A percentile compares a stretch with the other conserved stretches of the same genome.
Evolutionary conservation across 1,140 invertebrate genomes (phyloP).

Genomic region (Galleria mellonella): DNA sequence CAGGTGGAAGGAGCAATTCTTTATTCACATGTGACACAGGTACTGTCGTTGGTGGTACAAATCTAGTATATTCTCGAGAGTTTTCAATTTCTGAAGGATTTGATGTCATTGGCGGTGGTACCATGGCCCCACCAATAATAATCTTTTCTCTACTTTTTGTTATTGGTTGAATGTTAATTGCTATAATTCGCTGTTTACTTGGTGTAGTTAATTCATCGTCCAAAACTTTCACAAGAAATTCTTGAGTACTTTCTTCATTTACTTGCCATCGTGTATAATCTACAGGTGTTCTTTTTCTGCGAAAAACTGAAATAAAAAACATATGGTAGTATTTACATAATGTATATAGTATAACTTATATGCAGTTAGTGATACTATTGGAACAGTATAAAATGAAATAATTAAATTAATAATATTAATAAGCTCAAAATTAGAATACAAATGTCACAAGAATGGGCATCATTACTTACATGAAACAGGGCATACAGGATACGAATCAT

Average conservation of each 20-base stretch:
- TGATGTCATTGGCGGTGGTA: slow-evolving; percentile 21
- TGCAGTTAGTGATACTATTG: no score
- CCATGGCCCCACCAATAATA: slow-evolving; percentile 42
- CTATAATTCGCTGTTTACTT: slow-evolving; percentile 29
- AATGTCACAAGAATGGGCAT: no score
- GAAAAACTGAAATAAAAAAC: slow-evolving; percentile 29
- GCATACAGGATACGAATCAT: slow-evolving; percentile 29
- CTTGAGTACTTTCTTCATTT: slow-evolving; percentile 38
- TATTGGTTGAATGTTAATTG: slow-evolving; percentile 45
- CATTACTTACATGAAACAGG: slow-evolving; percentile 41
- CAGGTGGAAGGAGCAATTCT: slow-evolving; percentile 13
- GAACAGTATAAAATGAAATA: no score
- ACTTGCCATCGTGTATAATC: slow-evolving; percentile 57
- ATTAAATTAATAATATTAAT: no score
- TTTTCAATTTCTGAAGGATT: slow-evolving; percentile 3
- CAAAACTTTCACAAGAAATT: slow-evolving; percentile 61
- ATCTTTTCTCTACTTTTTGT: slow-evolving; percentile 37
- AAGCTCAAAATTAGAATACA: neutral
- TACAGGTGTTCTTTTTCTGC: slow-evolving; percentile 38
- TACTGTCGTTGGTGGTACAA: slow-evolving; percentile 36
- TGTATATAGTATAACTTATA: neutral
- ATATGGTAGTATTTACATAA: neutral
- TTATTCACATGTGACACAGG: slow-evolving; percentile 6
- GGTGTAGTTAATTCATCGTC: slow-evolving; percentile 47
- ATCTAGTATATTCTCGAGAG: slow-evolving; percentile 39